Conservation (phyloP, 2,113 vertebrate genomes). For the Hypanus sabinus region DNA sequence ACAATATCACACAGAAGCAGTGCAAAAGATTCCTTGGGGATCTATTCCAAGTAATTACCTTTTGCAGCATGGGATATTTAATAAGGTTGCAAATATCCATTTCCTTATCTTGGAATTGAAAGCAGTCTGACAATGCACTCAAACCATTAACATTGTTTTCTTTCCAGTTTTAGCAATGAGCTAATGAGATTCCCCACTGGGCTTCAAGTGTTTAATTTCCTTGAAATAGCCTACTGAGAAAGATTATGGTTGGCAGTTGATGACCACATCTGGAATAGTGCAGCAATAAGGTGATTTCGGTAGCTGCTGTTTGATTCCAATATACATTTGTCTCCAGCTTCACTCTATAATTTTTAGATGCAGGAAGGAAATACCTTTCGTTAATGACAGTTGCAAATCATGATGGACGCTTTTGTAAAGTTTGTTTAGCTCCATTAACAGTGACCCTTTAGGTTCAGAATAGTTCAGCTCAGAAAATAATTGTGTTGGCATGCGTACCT, state of each 20-base stretch:
- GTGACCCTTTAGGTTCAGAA: not conserved
- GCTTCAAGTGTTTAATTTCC: slow-evolving; percentile 21
- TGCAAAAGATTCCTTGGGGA: not conserved
- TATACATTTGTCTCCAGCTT: slow-evolving; percentile 10
- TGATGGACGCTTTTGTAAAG: not conserved
- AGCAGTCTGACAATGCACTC: slow-evolving; percentile 10
- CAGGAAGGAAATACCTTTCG: not conserved
- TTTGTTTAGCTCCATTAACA: not conserved
- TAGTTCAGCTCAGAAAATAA: not conserved
- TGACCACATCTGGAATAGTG: slow-evolving; percentile 11
- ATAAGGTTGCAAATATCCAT: slow-evolving; percentile 26
- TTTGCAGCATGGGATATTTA: slow-evolving; percentile 12
- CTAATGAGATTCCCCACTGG: slow-evolving; percentile 33
- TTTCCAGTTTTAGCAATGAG: slow-evolving; percentile 22
- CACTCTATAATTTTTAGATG: slow-evolving; percentile 34
- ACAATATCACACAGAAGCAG: slow-evolving; percentile 26
- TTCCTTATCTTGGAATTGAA: slow-evolving; percentile 31
- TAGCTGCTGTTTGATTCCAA: not conserved
- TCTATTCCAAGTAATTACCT: slow-evolving; percentile 29
- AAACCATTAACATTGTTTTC: slow-evolving; percentile 29
- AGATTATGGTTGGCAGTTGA: slow-evolving; percentile 21
- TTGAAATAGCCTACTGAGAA: slow-evolving; percentile 6
- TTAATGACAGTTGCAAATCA: not conserved
- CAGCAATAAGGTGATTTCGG: not conserved
- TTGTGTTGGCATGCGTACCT: not conserved